Conservation (phyloP, 2,113 vertebrate genomes). For the Nannobrachium achirus region DNA sequence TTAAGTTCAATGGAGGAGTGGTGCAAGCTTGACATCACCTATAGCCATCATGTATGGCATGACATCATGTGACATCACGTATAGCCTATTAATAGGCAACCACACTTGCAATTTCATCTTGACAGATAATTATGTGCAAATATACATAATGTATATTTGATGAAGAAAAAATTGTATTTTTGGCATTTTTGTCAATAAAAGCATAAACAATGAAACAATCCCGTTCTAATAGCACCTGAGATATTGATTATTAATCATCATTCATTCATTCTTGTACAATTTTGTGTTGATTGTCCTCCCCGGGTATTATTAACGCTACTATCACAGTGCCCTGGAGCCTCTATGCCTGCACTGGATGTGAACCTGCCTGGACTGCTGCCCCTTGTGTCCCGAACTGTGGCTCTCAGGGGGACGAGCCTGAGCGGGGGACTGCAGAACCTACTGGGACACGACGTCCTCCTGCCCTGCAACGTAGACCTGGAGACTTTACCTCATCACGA, state of each 20-base stretch:
- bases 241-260: slow-evolving; percentile 18
- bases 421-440: slow-evolving; percentile 66
- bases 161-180: too few relatives aligned
- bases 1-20: too few relatives aligned
- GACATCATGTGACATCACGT: too few relatives aligned
- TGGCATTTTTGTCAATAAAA: too few relatives aligned
- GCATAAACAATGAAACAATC: too few relatives aligned
- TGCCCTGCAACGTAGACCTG: slow-evolving; percentile 64
- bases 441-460: slow-evolving; percentile 57
- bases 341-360: slow-evolving; percentile 62
- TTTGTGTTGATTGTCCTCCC: background rate
- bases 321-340: slow-evolving; percentile 51
- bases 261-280: slow-evolving; percentile 1
- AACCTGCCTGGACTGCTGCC: slow-evolving; percentile 67
- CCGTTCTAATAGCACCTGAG: background rate
- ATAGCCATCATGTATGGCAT: too few relatives aligned
- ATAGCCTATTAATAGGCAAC: too few relatives aligned
- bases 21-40: too few relatives aligned
- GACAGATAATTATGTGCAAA: too few relatives aligned
- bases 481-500: slow-evolving; percentile 66
- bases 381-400: slow-evolving; percentile 58
- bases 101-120: too few relatives aligned
- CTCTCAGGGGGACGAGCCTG: slow-evolving; percentile 71
- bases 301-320: background rate
- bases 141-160: too few relatives aligned